Evolutionary conservation across 2,113 vertebrate genomes (phyloP).

Genomic region (Tragelaphus buxtoni): DNA sequence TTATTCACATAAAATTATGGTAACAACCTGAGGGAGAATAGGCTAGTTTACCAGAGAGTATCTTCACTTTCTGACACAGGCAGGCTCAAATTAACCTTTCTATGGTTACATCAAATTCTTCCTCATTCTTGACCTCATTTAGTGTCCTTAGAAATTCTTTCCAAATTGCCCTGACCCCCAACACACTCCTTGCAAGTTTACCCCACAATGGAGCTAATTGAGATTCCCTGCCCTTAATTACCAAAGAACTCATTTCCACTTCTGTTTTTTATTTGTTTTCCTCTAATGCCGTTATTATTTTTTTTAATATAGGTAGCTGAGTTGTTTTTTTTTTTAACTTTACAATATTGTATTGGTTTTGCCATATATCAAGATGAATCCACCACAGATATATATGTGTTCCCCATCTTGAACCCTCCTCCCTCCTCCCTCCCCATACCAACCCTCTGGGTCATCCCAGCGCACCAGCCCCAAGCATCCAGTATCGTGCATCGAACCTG

Average conservation of each 20-base stretch:
- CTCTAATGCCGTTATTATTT: neutral
- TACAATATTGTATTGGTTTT: too few relatives aligned
- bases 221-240: neutral
- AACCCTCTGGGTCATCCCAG: too few relatives aligned
- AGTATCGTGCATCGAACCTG: too few relatives aligned
- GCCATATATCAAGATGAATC: too few relatives aligned
- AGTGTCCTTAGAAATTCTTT: neutral
- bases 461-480: too few relatives aligned
- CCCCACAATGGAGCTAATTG: neutral
- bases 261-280: neutral
- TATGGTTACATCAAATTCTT: neutral
- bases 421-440: too few relatives aligned
- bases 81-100: neutral
- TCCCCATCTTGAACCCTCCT: too few relatives aligned
- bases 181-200: neutral
- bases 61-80: neutral
- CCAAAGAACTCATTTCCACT: neutral
- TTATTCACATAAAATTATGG: neutral
- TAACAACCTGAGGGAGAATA: neutral
- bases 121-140: neutral
- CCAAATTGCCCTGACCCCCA: neutral
- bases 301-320: too few relatives aligned
- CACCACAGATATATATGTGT: too few relatives aligned
- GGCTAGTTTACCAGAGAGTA: neutral
- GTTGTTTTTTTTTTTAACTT: too few relatives aligned